Conservation (phyloP, 2,797 vertebrate species). For the Phaenicophaeus curvirostris region DNA sequence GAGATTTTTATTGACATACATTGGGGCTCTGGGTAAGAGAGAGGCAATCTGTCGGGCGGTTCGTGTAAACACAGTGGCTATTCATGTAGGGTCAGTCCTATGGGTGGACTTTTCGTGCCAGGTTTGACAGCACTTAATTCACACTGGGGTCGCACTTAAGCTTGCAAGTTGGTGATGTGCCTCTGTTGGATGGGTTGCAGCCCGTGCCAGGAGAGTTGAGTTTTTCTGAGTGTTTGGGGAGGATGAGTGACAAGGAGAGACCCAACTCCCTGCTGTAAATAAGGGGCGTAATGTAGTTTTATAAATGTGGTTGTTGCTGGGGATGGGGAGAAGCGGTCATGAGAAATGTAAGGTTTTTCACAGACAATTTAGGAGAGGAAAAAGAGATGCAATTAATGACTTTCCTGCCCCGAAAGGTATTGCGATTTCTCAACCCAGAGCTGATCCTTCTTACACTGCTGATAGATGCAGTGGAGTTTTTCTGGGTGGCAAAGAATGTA, state of each 20-base stretch:
- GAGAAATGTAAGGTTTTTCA: background rate
- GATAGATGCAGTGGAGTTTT: fast-evolving
- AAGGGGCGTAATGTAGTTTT: background rate
- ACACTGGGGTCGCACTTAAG: background rate
- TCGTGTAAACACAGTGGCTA: constrained; percentile 40
- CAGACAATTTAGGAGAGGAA: background rate
- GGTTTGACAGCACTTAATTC: constrained; percentile 38
- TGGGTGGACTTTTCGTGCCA: background rate
- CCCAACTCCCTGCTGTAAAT: background rate
- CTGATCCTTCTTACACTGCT: fast-evolving
- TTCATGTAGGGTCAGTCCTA: constrained; percentile 13
- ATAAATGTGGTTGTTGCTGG: fast-evolving
- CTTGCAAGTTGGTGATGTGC: background rate
- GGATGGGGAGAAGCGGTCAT: fast-evolving
- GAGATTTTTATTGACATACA: constrained; percentile 49
- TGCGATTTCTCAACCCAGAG: background rate
- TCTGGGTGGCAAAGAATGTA: background rate
- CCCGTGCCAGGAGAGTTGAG: background rate
- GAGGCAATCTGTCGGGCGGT: background rate
- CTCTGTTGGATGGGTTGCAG: background rate
- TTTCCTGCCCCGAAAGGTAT: background rate
- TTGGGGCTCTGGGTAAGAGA: background rate
- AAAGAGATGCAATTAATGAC: background rate
- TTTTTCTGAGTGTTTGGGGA: constrained; percentile 6
- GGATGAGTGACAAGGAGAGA: background rate